A percentile compares a stretch with the other conserved stretches of the same genome.
Evolutionary conservation across 2,113 vertebrate species (phyloP).

Genomic region (Hemiscyllium ocellatum): DNA sequence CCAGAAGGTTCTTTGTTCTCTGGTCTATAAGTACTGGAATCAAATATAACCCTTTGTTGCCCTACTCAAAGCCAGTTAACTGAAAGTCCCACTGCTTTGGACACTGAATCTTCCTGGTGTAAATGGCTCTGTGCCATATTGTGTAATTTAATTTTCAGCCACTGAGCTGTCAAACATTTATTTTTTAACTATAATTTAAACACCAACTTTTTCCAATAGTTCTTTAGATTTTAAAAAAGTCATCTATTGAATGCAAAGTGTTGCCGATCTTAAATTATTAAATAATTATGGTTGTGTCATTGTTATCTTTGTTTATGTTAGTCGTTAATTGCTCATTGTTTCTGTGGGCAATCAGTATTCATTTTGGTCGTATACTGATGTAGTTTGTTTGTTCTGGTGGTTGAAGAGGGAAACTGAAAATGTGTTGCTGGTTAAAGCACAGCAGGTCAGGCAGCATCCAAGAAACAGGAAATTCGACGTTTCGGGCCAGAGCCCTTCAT

Average conservation of each 20-base stretch:
- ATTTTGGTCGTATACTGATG: background rate
- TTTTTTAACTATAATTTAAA: background rate
- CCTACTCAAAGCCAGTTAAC: background rate
- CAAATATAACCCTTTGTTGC: background rate
- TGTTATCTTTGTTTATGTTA: background rate
- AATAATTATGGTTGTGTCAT: background rate
- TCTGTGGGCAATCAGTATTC: background rate
- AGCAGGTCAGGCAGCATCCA: no score
- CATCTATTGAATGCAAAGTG: background rate
- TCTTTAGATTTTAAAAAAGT: background rate
- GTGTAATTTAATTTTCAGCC: background rate
- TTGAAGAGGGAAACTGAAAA: background rate
- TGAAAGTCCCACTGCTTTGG: background rate
- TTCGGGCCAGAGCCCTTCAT: no score
- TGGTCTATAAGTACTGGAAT: background rate
- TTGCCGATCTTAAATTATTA: background rate
- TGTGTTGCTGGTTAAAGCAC: no score
- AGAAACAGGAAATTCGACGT: no score
- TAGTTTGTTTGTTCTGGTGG: background rate
- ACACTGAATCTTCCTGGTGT: background rate
- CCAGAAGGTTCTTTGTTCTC: background rate
- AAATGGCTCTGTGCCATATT: background rate
- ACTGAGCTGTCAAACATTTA: background rate
- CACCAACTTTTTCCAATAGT: background rate
- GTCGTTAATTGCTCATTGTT: background rate